Base-by-base conservation (phyloP, 2,797 vertebrate genomes). In the Meriones psammophilus region DNA sequence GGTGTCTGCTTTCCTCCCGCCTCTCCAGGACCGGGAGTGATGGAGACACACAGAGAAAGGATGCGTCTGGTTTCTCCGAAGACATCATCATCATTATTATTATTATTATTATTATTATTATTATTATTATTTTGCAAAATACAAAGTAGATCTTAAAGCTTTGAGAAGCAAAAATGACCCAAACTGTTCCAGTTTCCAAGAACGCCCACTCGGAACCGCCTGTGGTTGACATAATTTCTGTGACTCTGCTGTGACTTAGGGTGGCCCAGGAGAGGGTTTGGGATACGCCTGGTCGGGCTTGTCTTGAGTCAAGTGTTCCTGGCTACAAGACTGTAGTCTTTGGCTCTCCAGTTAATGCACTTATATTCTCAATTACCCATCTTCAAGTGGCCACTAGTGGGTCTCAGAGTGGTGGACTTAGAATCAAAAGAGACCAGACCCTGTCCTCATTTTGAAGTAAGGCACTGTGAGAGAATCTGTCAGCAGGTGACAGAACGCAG, bases 21-120 rank as follows among this genome's bases (percentile, higher is more conserved):
- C 91, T 66, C 30, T 83, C 86, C 26, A 46, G 92, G 66, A 80
- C 77, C 39, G 81, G 91, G 36, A 74, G 68, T 79, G 8, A 15
- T 33, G 91, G 58, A 33, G 68, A 28, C 83, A 36, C 62, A n/a
- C 62, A n/a, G 26, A 24, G 54, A 36, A 46, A 80, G 66, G 73
- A 86, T 92, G 96, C 89, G 42, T 94, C 83, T 92, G 89, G 77
- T 73, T 81, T 92, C 66, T 69, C 84, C 30, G 13, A 50, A 90
- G 84, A 78, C n/a, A 7, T 66, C 26, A 15, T 94, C 4, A 42
- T 42, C 4, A 42, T 42, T 42, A 42, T 42, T 42, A 42, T 10
- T 77, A 83, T 87, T 50, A 5, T 50, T 50, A 5, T 50, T 50
- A 5, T 50, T 50, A 42, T 42, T 42, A 42, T 10, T 77, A 83